phyloP scores from a whole-genome alignment of 2,113 vertebrate species.

The Sturnus vulgaris region DNA sequence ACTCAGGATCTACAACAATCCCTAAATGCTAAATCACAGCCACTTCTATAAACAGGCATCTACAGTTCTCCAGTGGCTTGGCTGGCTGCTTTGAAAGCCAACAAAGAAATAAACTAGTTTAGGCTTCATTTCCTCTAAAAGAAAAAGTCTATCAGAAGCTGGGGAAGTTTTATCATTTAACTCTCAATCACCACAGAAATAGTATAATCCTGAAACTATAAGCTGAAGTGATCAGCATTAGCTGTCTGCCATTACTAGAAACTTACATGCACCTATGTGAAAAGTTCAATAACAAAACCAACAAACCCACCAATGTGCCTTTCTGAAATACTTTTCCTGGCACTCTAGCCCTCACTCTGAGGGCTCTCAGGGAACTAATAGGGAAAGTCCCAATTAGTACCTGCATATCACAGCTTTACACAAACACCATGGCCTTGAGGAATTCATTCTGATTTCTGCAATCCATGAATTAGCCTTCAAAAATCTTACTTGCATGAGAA shows the following conservation, averaged over 20 bases:
- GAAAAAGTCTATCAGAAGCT: background rate
- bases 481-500: background rate
- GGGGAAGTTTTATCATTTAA: background rate
- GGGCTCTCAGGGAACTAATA: background rate
- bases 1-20: background rate
- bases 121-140: background rate
- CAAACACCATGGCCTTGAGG: background rate
- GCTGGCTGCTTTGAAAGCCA: background rate
- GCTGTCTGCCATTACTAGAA: background rate
- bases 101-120: background rate
- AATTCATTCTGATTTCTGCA: background rate
- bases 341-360: background rate
- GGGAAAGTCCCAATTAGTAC: background rate
- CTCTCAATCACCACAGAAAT: background rate
- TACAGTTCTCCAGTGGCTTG: background rate
- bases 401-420: background rate
- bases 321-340: background rate
- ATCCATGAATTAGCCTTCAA: background rate
- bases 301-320: background rate
- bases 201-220: background rate
- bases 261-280: rapidly evolving
- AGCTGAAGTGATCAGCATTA: background rate
- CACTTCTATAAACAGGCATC: background rate
- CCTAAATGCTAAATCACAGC: background rate
- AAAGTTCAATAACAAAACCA: background rate